Evolutionary conservation across 1,140 invertebrate genomes (phyloP), one percentile per base, ranked within the genome.

Genomic region (Anadara kagoshimensis): DNA sequence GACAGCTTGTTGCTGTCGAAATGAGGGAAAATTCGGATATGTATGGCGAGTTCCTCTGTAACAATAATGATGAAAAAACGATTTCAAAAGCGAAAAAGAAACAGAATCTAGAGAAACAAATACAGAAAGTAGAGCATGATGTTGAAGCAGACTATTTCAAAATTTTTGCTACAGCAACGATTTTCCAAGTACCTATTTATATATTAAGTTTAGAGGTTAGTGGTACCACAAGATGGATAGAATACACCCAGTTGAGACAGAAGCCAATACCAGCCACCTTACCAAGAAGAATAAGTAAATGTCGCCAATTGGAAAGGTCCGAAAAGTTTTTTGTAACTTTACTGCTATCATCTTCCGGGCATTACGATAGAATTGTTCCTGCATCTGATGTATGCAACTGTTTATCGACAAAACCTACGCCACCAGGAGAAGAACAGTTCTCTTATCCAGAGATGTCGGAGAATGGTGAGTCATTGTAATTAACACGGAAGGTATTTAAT

Each of bases 141-240:
- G 18, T 67, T 29, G 16, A 54, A 22, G 18, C 56, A 10, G 64
- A 29, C 4, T 49, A 67, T 24, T 44, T 67, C n/a, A 49, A 67
- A n/a, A 24, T 67, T 5, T 56, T 67, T 54, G 64, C 64, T 22
- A 36, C 29, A 41, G 49, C 64, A 56, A 67, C 64, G 14, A 16
- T 29, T 67, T 56, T 67, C n/a, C 64, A 67, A 45, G 43, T 45
- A 12, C 64, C 69, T 36, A 57, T 71, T 7, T 71, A 56, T 57
- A 49, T 71, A 3, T 36, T 71, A 10, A 14, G 45, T 36, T 24
- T 11, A 26, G 45, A 24, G 14, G 36, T 45, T 20, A 16, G 14
- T 10, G 24, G 41, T 14, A 29, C 24, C 45, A 54, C 61, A 41
- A 53, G 43, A 22, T 71, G 69, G 69, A 71, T 8, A 56, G 16